phyloP scores from a whole-genome alignment of 2,113 vertebrate genomes.

The Dasypus novemcinctus region DNA sequence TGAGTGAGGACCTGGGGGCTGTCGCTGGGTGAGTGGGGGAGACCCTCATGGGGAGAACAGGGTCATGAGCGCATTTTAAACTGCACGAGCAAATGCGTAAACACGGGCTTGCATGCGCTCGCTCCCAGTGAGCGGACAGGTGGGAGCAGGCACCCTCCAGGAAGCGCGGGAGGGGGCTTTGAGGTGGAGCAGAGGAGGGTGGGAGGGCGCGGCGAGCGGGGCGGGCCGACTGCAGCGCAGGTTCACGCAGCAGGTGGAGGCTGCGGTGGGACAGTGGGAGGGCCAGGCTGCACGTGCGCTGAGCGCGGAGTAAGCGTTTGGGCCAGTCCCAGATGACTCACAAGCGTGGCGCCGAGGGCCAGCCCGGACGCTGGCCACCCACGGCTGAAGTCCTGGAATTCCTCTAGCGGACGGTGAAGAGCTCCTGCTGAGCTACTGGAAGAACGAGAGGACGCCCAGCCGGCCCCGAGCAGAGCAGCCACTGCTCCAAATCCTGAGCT shows the following conservation, averaged over 20 bases:
- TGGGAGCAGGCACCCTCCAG: rapidly evolving
- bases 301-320: rapidly evolving
- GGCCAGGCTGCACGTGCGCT: not conserved
- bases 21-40: no score
- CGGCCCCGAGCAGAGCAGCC: rapidly evolving
- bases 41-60: not conserved
- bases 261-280: rapidly evolving
- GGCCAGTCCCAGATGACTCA: not conserved
- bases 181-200: rapidly evolving
- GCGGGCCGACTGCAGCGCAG: not conserved
- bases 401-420: no score
- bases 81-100: rapidly evolving
- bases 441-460: not conserved
- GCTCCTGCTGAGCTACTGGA: not conserved
- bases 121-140: rapidly evolving
- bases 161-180: rapidly evolving
- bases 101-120: not conserved
- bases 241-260: no score
- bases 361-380: rapidly evolving
- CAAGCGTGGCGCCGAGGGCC: not conserved
- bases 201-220: rapidly evolving
- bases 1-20: no score
- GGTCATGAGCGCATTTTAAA: not conserved
- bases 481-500: not conserved
- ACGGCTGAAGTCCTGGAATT: no score